A percentile compares a stretch with the other conserved stretches of the same genome.
phyloP scores from a whole-genome alignment of 2,888 invertebrate genomes.

The Mythimna albipuncta region DNA sequence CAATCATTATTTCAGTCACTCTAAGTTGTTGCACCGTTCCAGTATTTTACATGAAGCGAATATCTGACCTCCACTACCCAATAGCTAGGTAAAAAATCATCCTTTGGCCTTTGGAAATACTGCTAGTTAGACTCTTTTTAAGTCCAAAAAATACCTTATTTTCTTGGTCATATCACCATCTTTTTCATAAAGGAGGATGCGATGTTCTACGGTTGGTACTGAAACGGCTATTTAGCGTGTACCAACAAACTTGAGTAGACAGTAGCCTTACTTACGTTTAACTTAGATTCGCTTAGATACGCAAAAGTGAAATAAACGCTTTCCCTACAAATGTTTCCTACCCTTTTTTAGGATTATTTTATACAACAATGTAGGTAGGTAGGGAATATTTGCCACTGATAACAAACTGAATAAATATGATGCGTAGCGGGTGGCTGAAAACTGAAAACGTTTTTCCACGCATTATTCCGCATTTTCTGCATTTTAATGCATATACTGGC shows the following conservation, averaged over 20 bases:
- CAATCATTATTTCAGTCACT: not conserved
- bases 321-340: not conserved
- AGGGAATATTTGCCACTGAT: not conserved
- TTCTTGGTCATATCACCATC: slow-evolving; percentile 11
- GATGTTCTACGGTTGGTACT: slow-evolving; percentile 6
- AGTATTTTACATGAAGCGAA: not conserved
- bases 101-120: not conserved
- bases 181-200: not conserved
- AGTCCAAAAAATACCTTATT: not conserved
- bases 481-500: not conserved
- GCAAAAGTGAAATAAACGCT: slow-evolving; percentile 25
- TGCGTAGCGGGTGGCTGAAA: not conserved
- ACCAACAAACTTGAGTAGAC: slow-evolving; percentile 15
- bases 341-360: slow-evolving; percentile 1
- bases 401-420: not conserved
- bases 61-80: not conserved
- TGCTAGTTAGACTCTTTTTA: not conserved
- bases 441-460: not conserved
- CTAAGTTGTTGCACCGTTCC: not conserved
- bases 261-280: slow-evolving; percentile 15
- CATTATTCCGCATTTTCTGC: not conserved
- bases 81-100: not conserved
- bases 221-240: not conserved
- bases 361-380: not conserved
- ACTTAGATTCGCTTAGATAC: slow-evolving; percentile 5